phyloP scores from a whole-genome alignment of 2,888 invertebrate species.

The Leptopilina drosophilae region DNA sequence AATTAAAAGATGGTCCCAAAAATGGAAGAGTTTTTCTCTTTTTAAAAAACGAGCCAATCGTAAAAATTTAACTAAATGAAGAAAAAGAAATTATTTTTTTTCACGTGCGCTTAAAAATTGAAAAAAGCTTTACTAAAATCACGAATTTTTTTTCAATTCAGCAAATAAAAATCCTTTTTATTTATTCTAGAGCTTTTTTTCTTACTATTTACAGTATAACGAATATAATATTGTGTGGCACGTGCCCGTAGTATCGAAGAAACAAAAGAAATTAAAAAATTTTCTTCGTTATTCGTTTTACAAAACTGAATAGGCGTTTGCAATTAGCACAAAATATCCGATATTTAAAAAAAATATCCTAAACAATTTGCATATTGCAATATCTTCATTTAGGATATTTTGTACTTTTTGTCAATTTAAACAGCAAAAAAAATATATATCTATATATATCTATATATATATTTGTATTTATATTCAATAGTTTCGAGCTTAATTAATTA shows the following conservation, averaged over 20 bases:
- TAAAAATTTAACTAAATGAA: neutral
- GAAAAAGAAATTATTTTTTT: constrained; percentile 42
- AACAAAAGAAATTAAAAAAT: no score
- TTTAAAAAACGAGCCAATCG: no score
- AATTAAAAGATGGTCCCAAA: constrained; percentile 72
- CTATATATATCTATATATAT: no score
- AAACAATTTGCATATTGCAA: no score
- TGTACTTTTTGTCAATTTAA: neutral
- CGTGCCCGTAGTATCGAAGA: no score
- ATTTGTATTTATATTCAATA: constrained; percentile 1
- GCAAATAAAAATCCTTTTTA: neutral
- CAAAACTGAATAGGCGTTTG: no score
- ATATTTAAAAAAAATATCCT: neutral
- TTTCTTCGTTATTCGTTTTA: no score
- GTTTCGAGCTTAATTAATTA: constrained; percentile 60
- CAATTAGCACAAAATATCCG: neutral
- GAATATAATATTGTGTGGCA: no score
- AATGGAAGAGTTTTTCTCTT: neutral
- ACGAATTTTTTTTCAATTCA: neutral
- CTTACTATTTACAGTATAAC: no score
- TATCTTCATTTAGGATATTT: no score
- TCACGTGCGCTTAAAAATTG: constrained; percentile 5
- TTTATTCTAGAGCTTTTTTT: no score
- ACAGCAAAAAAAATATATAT: no score
- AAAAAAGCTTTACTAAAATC: constrained; percentile 25